Conservation (phyloP, 2,888 invertebrate species). For the Eutolmus rufibarbis region DNA sequence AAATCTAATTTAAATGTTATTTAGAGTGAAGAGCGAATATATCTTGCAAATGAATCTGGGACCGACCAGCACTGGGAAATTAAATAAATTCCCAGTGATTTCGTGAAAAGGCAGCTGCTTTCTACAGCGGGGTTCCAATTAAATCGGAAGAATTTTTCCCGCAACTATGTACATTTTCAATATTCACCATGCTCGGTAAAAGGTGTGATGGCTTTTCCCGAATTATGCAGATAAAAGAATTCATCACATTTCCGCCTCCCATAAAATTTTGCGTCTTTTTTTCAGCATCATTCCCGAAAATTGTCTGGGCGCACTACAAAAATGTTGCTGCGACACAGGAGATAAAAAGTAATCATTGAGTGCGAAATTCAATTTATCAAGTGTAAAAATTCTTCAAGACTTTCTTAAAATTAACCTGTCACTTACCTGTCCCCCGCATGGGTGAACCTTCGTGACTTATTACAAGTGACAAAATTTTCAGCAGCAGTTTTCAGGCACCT, state of each 20-base stretch:
- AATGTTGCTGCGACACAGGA: neutral
- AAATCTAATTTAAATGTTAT: conserved; percentile 10
- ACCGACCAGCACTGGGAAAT: neutral
- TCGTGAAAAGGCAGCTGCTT: neutral
- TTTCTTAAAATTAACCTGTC: conserved; percentile 37
- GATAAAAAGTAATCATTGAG: conserved; percentile 14
- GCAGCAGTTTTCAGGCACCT: neutral
- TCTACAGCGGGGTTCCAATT: neutral
- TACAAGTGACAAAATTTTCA: conserved; percentile 34
- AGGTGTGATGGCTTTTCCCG: neutral
- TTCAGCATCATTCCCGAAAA: neutral
- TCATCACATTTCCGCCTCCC: neutral
- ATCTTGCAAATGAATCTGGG: neutral
- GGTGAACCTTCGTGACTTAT: conserved; percentile 35
- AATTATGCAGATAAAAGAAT: neutral
- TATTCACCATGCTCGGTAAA: neutral
- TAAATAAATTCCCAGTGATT: neutral
- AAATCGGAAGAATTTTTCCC: neutral
- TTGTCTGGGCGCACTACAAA: neutral
- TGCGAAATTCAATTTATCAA: conserved; percentile 24
- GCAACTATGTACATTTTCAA: neutral
- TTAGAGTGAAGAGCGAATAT: neutral
- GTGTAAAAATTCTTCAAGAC: conserved; percentile 16
- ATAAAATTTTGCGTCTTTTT: neutral
- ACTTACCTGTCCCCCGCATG: conserved; percentile 35